phyloP scores from a whole-genome alignment of 2,797 vertebrate species.

The Urosaurus nigricauda region DNA sequence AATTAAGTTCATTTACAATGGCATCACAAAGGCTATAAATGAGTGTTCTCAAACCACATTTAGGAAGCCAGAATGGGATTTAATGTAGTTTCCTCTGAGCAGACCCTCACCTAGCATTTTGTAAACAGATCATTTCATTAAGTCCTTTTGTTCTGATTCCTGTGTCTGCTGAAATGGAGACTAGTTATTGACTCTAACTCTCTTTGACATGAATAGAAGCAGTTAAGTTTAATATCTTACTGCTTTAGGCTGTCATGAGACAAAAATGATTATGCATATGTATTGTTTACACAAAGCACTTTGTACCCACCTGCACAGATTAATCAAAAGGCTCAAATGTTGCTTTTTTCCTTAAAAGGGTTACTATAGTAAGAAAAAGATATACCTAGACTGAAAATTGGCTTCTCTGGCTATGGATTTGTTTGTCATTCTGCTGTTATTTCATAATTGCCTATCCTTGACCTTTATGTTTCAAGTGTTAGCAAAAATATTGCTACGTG shows the following conservation, averaged over 20 bases:
- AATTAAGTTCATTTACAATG: conserved; percentile 47
- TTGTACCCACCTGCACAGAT: conserved; percentile 47
- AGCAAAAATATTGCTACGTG: conserved; percentile 39
- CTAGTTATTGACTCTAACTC: conserved; percentile 69
- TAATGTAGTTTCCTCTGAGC: conserved; percentile 63
- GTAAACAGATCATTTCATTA: conserved; percentile 77
- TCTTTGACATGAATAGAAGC: conserved; percentile 67
- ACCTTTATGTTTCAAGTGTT: conserved; percentile 29
- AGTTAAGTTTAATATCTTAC: conserved; percentile 63
- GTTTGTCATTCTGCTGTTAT: conserved; percentile 31
- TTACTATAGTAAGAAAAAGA: background rate
- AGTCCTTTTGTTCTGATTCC: conserved; percentile 70
- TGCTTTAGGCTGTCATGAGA: conserved; percentile 54
- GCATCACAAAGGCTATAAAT: conserved; percentile 49
- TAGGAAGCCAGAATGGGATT: conserved; percentile 70
- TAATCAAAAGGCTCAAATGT: conserved; percentile 54
- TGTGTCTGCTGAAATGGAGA: conserved; percentile 64
- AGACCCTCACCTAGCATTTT: conserved; percentile 71
- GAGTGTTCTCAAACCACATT: conserved; percentile 62
- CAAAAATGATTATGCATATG: conserved; percentile 55
- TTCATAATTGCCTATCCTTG: conserved; percentile 52
- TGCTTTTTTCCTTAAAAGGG: conserved; percentile 38
- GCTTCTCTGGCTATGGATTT: background rate
- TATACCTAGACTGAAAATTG: conserved; percentile 14
- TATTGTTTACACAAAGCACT: conserved; percentile 40